phyloP scores from a whole-genome alignment of 2,113 vertebrate genomes.

The Ibidorhyncha struthersii region DNA sequence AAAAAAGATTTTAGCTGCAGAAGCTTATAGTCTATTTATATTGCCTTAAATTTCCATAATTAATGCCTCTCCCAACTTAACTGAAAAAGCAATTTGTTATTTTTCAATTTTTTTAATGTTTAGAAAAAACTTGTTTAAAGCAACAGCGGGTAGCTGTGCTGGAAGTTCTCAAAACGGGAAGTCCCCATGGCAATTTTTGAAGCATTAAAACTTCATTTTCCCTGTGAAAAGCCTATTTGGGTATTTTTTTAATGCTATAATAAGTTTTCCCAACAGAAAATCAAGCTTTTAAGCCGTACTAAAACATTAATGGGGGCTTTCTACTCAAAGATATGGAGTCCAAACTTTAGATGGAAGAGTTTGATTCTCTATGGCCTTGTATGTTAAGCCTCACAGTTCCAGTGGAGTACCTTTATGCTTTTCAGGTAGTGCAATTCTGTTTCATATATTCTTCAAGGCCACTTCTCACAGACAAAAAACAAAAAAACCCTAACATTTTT shows the following conservation, averaged over 20 bases:
- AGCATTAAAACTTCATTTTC: slow-evolving; percentile 36
- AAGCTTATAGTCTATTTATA: not conserved
- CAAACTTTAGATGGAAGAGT: not conserved
- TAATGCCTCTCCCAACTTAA: not conserved
- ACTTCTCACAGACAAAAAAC: not conserved
- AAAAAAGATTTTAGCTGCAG: not conserved
- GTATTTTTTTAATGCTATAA: slow-evolving; percentile 51
- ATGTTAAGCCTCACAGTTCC: not conserved
- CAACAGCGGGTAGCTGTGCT: not conserved
- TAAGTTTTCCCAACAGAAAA: slow-evolving; percentile 59
- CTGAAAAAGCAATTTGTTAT: not conserved
- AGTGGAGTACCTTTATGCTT: not conserved
- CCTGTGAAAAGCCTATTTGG: slow-evolving; percentile 13
- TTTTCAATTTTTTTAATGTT: not conserved
- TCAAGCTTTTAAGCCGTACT: slow-evolving; percentile 57
- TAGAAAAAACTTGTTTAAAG: not conserved
- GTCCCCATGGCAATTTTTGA: slow-evolving; percentile 11
- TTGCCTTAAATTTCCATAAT: not conserved
- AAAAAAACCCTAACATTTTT: fast-evolving
- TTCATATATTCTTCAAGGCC: not conserved
- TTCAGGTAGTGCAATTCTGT: not conserved
- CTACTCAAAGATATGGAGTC: not conserved
- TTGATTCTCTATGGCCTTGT: not conserved
- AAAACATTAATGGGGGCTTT: slow-evolving; percentile 48
- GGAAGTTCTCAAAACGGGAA: not conserved